Evolutionary conservation across 2,797 vertebrate genomes (phyloP).

Genomic region (Pangasius mekongensis): DNA sequence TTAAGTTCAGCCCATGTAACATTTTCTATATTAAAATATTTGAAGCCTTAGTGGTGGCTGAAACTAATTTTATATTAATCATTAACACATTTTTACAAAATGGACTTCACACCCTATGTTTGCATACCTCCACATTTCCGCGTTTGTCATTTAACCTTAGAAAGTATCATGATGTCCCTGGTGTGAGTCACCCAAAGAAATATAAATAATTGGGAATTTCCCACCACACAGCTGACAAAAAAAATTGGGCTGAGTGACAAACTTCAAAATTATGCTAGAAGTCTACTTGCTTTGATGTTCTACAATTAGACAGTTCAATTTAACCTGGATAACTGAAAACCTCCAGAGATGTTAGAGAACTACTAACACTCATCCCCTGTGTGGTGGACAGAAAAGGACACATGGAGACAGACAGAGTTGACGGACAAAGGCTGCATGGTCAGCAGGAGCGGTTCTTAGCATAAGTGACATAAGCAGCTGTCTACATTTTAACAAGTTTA

Average conservation of each 20-base stretch:
- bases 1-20: background rate
- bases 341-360: background rate
- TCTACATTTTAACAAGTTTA: background rate
- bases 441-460: background rate
- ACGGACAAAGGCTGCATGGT: conserved; percentile 29
- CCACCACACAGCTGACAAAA: background rate
- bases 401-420: conserved; percentile 39
- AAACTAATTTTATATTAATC: background rate
- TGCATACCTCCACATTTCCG: background rate
- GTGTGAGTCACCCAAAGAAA: too few relatives aligned
- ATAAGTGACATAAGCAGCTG: conserved; percentile 2
- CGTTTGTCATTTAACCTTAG: background rate
- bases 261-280: background rate
- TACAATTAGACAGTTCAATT: background rate
- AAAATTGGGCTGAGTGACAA: background rate
- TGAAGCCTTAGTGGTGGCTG: background rate
- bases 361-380: background rate
- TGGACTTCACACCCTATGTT: background rate
- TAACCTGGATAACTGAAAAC: background rate
- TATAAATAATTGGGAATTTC: conserved; percentile 8
- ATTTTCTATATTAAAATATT: background rate
- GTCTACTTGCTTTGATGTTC: background rate
- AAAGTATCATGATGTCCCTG: background rate
- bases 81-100: background rate
- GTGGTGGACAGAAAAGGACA: background rate